phyloP scores from a whole-genome alignment of 2,113 vertebrate genomes.

The Astur gentilis region DNA sequence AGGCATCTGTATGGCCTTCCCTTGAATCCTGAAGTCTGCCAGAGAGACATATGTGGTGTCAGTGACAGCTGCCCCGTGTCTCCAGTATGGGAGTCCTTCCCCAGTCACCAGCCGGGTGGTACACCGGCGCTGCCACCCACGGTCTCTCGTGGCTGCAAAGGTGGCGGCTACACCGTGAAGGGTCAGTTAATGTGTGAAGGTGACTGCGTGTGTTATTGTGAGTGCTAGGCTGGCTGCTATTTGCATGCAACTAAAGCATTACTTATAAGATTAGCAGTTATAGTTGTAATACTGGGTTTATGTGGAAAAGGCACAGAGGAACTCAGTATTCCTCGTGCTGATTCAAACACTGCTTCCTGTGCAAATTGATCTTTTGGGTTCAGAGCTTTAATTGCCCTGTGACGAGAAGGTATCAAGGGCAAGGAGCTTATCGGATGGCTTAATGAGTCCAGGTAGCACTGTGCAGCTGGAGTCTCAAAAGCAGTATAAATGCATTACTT shows the following conservation, averaged over 20 bases:
- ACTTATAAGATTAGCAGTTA: background rate
- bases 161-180: background rate
- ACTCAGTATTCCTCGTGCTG: background rate
- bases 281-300: background rate
- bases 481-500: background rate
- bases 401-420: background rate
- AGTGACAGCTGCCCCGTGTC: fast-evolving
- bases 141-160: background rate
- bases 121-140: fast-evolving
- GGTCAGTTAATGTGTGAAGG: background rate
- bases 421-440: background rate
- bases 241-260: background rate
- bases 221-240: background rate
- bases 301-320: background rate
- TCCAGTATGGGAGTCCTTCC: background rate
- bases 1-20: background rate
- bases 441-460: background rate
- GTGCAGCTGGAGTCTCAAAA: background rate
- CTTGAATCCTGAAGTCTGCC: background rate
- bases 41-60: background rate
- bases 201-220: background rate
- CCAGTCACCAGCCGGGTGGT: fast-evolving
- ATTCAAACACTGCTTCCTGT: background rate
- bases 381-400: background rate
- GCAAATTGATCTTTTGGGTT: background rate